These are phyloP conservation scores for Anaspis maculata DNA, from an alignment of 2,888 invertebrate species.

Conservation along the genomic window DNA sequence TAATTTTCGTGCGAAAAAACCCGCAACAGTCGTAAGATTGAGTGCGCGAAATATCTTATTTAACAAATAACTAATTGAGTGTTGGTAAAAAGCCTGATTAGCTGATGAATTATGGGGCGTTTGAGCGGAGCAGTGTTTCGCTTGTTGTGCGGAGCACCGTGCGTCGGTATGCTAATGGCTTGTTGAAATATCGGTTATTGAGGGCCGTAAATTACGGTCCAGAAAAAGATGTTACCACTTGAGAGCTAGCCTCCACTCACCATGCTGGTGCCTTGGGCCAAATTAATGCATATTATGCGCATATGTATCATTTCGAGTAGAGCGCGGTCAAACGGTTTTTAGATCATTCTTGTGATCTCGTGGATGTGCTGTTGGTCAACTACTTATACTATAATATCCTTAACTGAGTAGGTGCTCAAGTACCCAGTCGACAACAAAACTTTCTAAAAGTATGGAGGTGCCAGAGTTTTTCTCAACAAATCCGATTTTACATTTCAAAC, in stretches of 20 bases:
- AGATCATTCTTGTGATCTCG: too few relatives aligned
- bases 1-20: constrained; percentile 1
- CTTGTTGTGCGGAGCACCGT: constrained; percentile 19
- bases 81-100: constrained; percentile 32
- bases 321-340: too few relatives aligned
- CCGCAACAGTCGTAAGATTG: constrained; percentile 14
- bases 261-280: constrained; percentile 16
- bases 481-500: too few relatives aligned
- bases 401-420: too few relatives aligned
- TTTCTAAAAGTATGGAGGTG: too few relatives aligned
- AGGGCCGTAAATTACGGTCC: constrained; percentile 25
- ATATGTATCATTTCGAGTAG: constrained; percentile 16
- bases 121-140: too few relatives aligned
- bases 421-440: too few relatives aligned
- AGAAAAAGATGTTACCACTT: constrained; percentile 22
- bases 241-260: too few relatives aligned
- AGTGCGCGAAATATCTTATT: constrained; percentile 29
- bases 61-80: constrained; percentile 33
- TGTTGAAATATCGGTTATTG: constrained; percentile 29
- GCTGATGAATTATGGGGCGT: constrained; percentile 32
- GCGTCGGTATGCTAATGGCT: constrained; percentile 24
- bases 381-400: too few relatives aligned
- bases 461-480: too few relatives aligned
- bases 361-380: too few relatives aligned
- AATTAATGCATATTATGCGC: constrained; percentile 15